Percentiles rank a stretch among this genome's conserved stretches.
phyloP scores from a whole-genome alignment of 2,797 vertebrate species.

The Pseudochaenichthys georgianus region DNA sequence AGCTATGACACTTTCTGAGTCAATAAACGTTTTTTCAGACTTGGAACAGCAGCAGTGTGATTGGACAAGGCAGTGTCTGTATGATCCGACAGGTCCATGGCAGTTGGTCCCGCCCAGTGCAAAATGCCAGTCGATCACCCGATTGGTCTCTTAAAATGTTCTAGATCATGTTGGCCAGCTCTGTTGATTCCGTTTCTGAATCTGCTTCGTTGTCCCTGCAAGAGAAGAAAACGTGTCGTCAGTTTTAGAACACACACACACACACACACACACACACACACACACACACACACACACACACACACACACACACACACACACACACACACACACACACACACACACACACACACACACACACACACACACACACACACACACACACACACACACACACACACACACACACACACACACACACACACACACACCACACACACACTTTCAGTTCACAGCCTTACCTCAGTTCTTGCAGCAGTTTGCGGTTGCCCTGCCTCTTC shows the following conservation, averaged over 20 bases:
- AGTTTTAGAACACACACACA: not conserved
- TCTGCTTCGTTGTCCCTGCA: slow-evolving; percentile 85
- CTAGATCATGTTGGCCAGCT: slow-evolving; percentile 82
- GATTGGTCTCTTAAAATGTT: slow-evolving; percentile 18
- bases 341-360: not conserved
- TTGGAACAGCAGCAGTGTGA: slow-evolving; percentile 47
- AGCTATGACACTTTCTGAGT: slow-evolving; percentile 19
- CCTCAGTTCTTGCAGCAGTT: slow-evolving; percentile 91
- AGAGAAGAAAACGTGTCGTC: slow-evolving; percentile 5
- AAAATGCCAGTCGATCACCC: slow-evolving; percentile 55
- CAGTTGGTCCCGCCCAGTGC: slow-evolving; percentile 69
- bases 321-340: not conserved
- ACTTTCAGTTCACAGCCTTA: slow-evolving; percentile 59
- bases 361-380: not conserved
- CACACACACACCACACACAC: not conserved
- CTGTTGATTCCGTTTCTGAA: slow-evolving; percentile 91
- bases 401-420: too few relatives aligned
- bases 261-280: not conserved
- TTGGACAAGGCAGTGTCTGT: slow-evolving; percentile 55
- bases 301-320: not conserved
- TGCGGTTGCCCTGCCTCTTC: slow-evolving; percentile 90
- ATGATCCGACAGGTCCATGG: slow-evolving; percentile 42
- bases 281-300: too few relatives aligned
- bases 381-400: not conserved
- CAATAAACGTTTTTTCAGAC: slow-evolving; percentile 24